Conservation (phyloP, 2,888 invertebrate genomes). For the Catocala sponsa region DNA sequence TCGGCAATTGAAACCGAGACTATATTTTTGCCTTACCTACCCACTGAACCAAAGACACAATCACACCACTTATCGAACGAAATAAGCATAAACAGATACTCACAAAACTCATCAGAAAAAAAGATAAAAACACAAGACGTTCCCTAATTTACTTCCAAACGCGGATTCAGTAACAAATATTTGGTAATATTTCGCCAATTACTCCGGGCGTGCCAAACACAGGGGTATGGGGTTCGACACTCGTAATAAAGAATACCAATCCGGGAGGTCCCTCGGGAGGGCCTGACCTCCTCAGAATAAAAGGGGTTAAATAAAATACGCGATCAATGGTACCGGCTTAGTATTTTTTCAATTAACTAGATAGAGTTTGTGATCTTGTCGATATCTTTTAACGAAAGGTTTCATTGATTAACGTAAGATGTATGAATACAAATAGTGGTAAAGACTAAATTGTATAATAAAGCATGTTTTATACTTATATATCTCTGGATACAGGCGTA, state of each 20-base stretch:
- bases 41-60: too few species aligned
- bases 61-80: too few species aligned
- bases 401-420: neutral
- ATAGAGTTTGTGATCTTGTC: constrained; percentile 54
- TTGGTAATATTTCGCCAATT: constrained; percentile 72
- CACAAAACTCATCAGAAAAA: constrained; percentile 14
- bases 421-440: too few species aligned
- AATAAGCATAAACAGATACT: constrained; percentile 5
- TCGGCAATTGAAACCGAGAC: too few species aligned
- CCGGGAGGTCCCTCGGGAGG: constrained; percentile 63
- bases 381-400: constrained; percentile 25
- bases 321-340: constrained; percentile 63
- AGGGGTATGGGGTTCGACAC: constrained; percentile 55
- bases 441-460: too few species aligned
- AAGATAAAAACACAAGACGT: constrained; percentile 29
- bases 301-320: constrained; percentile 65
- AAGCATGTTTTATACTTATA: too few species aligned
- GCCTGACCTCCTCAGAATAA: constrained; percentile 66
- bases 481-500: too few species aligned
- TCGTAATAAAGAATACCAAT: constrained; percentile 78
- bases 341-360: constrained; percentile 72
- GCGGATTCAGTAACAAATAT: constrained; percentile 50
- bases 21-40: too few species aligned
- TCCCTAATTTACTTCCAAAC: constrained; percentile 48
- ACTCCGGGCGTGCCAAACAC: constrained; percentile 67